Conservation (phyloP, 2,888 invertebrate species). For the Diarsia brunnea region DNA sequence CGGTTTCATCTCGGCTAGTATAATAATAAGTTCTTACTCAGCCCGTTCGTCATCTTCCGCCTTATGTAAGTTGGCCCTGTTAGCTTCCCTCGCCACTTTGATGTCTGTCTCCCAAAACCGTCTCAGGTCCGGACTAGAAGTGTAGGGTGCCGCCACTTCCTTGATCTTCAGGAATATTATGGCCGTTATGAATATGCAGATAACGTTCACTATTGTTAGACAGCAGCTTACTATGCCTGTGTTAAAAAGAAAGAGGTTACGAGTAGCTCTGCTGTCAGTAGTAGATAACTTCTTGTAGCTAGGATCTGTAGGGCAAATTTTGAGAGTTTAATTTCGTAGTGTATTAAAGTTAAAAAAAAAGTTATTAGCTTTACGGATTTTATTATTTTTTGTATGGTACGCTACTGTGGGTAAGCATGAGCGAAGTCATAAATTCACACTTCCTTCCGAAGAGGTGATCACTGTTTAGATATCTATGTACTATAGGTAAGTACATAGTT, state of each 20-base stretch:
- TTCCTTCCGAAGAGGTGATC: neutral
- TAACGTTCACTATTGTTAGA: constrained; percentile 95
- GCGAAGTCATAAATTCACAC: neutral
- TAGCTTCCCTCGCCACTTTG: constrained; percentile 93
- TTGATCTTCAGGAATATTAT: constrained; percentile 95
- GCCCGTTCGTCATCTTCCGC: constrained; percentile 89
- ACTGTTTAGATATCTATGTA: neutral
- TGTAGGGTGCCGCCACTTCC: constrained; percentile 95
- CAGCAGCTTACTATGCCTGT: constrained; percentile 94
- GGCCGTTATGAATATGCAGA: constrained; percentile 95
- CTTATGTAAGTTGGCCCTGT: constrained; percentile 91
- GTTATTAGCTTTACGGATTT: too few relatives aligned
- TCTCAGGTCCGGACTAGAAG: constrained; percentile 93
- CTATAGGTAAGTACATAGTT: neutral
- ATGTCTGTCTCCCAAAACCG: constrained; percentile 96
- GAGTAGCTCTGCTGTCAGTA: neutral
- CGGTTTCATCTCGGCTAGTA: neutral
- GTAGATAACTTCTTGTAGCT: neutral
- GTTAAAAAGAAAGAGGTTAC: constrained; percentile 13
- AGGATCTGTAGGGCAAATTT: neutral
- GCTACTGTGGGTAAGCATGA: too few relatives aligned
- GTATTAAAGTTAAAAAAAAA: too few relatives aligned
- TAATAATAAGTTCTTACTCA: constrained; percentile 78
- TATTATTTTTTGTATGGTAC: too few relatives aligned
- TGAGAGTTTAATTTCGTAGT: neutral